phyloP scores from a whole-genome alignment of 2,113 vertebrate species.

The Onychostoma macrolepis region DNA sequence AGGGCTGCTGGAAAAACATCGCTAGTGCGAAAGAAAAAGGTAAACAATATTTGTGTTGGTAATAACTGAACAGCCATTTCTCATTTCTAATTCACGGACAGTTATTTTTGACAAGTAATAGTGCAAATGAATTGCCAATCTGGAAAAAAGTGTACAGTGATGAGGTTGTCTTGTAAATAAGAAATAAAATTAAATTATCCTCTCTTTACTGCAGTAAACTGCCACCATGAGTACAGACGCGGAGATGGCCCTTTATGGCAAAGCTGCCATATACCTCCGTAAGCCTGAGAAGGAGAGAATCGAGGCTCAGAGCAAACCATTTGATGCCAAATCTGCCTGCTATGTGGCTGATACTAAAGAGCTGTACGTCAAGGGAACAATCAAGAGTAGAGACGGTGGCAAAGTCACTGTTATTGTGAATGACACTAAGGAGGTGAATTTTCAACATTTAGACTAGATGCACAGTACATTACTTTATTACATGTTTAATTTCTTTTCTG shows the following conservation, averaged over 20 bases:
- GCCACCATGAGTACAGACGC: conserved; percentile 44
- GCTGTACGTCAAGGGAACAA: conserved; percentile 76
- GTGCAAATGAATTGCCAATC: neutral
- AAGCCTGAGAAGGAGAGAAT: conserved; percentile 28
- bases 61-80: neutral
- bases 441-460: neutral
- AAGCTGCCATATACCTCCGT: conserved; percentile 67
- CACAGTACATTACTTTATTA: neutral
- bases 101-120: neutral
- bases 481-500: too few species aligned
- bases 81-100: neutral
- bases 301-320: conserved; percentile 45
- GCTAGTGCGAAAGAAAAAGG: neutral
- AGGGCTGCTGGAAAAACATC: neutral
- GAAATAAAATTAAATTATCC: conserved; percentile 15
- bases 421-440: conserved; percentile 41
- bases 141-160: neutral
- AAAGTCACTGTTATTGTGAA: conserved; percentile 74
- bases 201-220: conserved; percentile 14
- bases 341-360: conserved; percentile 74
- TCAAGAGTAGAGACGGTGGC: conserved; percentile 72
- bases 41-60: neutral
- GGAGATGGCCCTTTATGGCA: conserved; percentile 34
- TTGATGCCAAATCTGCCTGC: conserved; percentile 80
- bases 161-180: neutral